Percentiles rank a stretch among this genome's conserved stretches.
Evolutionary conservation across 2,888 invertebrate species (phyloP).

Genomic region (Heliconius cydno): DNA sequence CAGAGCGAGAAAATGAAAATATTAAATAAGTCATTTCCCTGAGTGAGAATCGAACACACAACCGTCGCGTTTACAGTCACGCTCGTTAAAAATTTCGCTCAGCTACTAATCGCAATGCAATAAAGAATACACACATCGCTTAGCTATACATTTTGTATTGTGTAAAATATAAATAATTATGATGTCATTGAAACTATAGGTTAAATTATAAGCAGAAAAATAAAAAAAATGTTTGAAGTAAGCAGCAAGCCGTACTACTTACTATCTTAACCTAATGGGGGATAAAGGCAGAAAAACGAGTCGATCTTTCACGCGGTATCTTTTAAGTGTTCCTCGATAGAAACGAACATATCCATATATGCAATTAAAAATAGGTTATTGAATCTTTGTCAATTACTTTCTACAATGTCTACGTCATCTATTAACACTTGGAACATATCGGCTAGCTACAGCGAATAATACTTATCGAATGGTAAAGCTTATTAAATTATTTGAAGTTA

Average conservation of each 20-base stretch:
- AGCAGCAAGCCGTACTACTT: no score
- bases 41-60: no score
- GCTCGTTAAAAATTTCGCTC: neutral
- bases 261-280: no score
- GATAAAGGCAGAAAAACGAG: neutral
- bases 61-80: no score
- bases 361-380: neutral
- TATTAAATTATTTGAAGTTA: neutral
- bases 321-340: neutral
- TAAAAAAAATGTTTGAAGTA: no score
- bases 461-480: neutral
- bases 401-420: neutral
- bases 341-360: neutral
- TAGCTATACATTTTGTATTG: neutral
- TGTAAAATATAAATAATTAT: no score
- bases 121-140: neutral
- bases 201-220: no score
- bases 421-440: neutral
- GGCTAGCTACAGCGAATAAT: neutral
- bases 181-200: no score
- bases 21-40: no score
- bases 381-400: constrained; percentile 2
- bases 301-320: neutral
- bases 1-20: no score
- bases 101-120: constrained; percentile 13